Evolutionary conservation across 2,113 vertebrate genomes (phyloP).

Genomic region (Tragulus kanchil): DNA sequence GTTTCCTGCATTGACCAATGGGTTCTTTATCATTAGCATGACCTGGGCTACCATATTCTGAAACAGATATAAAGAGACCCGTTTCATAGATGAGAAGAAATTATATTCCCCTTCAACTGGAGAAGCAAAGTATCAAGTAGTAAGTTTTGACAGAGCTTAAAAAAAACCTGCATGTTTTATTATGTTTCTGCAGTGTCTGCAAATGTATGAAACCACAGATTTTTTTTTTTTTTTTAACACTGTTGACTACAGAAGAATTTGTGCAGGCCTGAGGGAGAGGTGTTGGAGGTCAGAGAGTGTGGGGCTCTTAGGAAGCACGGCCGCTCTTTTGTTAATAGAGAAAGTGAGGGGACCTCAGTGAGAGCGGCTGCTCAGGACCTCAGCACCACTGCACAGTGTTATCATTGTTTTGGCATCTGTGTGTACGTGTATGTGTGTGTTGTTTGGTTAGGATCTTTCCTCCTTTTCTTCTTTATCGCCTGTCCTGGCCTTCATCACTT

Average conservation of each 20-base stretch:
- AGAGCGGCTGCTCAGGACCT: not conserved
- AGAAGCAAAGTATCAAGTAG: not conserved
- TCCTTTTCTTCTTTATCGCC: not conserved
- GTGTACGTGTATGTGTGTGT: not conserved
- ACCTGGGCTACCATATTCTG: not conserved
- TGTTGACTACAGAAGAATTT: not conserved
- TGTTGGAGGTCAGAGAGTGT: not conserved
- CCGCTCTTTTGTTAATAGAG: not conserved
- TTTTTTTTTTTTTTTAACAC: not conserved
- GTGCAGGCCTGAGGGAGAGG: not conserved
- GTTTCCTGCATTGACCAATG: too few species aligned
- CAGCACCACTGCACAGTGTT: too few species aligned
- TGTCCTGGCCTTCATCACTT: not conserved
- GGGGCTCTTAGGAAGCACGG: not conserved
- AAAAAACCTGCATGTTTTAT: not conserved
- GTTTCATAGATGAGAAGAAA: not conserved
- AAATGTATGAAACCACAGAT: not conserved
- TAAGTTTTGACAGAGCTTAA: not conserved
- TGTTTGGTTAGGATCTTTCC: not conserved
- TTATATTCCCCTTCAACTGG: not conserved
- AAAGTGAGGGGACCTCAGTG: too few species aligned
- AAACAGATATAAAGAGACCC: not conserved
- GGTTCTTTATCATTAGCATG: too few species aligned
- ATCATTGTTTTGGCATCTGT: too few species aligned
- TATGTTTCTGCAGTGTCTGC: not conserved